Base-by-base conservation (phyloP, 2,113 vertebrate genomes). In the Rhineura floridana region DNA sequence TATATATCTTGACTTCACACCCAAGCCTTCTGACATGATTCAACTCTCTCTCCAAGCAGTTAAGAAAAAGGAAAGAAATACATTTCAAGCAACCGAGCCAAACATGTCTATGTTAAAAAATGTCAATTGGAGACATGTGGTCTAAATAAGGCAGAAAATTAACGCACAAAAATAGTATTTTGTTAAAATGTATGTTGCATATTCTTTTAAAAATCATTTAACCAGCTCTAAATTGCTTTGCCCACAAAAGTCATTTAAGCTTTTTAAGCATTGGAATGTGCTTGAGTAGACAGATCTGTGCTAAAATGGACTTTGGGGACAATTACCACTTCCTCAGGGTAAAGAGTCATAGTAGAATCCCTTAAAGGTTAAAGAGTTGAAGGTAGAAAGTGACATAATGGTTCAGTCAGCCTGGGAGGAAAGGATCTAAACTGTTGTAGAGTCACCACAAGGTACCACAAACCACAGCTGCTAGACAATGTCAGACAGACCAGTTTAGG, bases 111-210 rank as follows among this genome's bases (percentile, higher is more conserved):
- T 1, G 52, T 93, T 93, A 52, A 89, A 93, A 94, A 87, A 82
- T 88, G 85, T 85, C 89, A 96, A 91, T 89, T 96, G 94, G 96
- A 97, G 95, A 96, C 96, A 97, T 97, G 96, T 96, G 96, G 96
- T 96, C 96, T 97, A 95, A 97, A 96, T 96, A 96, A 97, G 91
- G 95, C 93, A 97, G 94, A 96, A 95, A 96, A 91, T 93, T 94
- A 82, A 78, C 59, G 42, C 59, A 21, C 13, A 78, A 86, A 65
- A 89, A 65, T 91, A 87, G 93, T 95, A 95, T 97, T 96, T 97
- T 97, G 95, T 96, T 96, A 97, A 97, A 72, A 96, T 93, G 94
- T 93, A 92, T 91, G 92, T 93, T 96, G 94, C 95, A 95, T 96
- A 97, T 95, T 95, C 94, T 94, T 95, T 94, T 94, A 95, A 96